These are phyloP conservation scores for Hypselothyrea guttata DNA, from an alignment of 2,888 invertebrate species.

Conservation along the genomic window DNA sequence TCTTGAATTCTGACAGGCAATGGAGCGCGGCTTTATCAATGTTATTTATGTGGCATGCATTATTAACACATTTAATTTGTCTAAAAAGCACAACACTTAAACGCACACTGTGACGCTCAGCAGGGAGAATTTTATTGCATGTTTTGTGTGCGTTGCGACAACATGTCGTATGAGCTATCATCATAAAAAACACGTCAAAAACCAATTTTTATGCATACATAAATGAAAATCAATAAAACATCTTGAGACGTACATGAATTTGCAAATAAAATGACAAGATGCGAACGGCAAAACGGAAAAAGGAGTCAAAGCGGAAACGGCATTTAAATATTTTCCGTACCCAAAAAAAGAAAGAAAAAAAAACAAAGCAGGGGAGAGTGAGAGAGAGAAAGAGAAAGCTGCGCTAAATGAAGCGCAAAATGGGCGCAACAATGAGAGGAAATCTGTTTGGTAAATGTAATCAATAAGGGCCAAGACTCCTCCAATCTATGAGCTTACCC, in stretches of 20 bases:
- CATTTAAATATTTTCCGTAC: conserved; percentile 64
- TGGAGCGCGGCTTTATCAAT: conserved; percentile 58
- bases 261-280: conserved; percentile 44
- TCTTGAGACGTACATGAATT: conserved; percentile 30
- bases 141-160: conserved; percentile 31
- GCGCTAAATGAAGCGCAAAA: conserved; percentile 69
- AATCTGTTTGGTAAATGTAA: conserved; percentile 61
- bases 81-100: conserved; percentile 55
- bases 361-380: too few relatives aligned
- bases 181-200: conserved; percentile 69
- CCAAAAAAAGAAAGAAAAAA: too few relatives aligned
- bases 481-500: background rate
- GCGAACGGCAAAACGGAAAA: conserved; percentile 3
- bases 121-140: conserved; percentile 38
- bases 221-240: conserved; percentile 75
- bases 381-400: conserved; percentile 13
- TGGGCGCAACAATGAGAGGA: conserved; percentile 55
- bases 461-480: conserved; percentile 48
- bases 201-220: conserved; percentile 69
- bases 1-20: conserved; percentile 28
- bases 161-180: conserved; percentile 58
- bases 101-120: conserved; percentile 9
- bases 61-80: conserved; percentile 73
- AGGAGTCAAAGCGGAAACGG: conserved; percentile 47
- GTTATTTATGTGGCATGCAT: conserved; percentile 59